Evolutionary conservation across 2,888 invertebrate species (phyloP).

Genomic region (Electrophaes corylata): DNA sequence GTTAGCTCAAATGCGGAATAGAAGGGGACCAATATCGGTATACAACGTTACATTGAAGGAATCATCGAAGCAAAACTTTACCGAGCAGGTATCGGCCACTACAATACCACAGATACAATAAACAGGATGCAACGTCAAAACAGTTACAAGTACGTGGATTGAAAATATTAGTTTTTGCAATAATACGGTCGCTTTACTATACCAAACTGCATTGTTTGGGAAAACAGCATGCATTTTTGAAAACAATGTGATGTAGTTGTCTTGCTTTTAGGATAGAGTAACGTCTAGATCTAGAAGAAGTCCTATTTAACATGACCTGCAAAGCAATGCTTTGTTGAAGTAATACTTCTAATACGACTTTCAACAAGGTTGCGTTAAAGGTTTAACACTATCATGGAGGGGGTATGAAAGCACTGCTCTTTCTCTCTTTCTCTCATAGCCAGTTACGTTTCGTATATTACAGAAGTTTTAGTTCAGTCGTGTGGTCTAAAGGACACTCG

Average conservation of each 20-base stretch:
- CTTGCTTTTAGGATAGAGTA: not conserved
- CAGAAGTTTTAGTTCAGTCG: too few species aligned
- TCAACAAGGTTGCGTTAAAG: too few species aligned
- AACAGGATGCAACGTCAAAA: constrained; percentile 58
- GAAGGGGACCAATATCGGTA: not conserved
- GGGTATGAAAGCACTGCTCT: too few species aligned
- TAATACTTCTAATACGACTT: too few species aligned
- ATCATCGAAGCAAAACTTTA: constrained; percentile 32
- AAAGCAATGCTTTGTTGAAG: too few species aligned
- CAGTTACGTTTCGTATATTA: too few species aligned
- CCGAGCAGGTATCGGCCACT: constrained; percentile 42
- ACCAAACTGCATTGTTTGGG: constrained; percentile 37
- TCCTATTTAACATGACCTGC: too few species aligned
- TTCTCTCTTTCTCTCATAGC: too few species aligned
- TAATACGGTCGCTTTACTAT: constrained; percentile 34
- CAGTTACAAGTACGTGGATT: constrained; percentile 44
- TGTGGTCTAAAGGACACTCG: too few species aligned
- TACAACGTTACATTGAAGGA: constrained; percentile 3
- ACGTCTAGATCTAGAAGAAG: not conserved
- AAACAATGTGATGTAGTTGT: constrained; percentile 17
- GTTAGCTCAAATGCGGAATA: not conserved
- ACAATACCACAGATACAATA: too few species aligned
- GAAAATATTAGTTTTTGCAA: constrained; percentile 51
- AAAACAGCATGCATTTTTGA: constrained; percentile 18
- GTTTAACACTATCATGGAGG: too few species aligned